Evolutionary conservation across 2,797 vertebrate genomes (phyloP), one percentile per base, ranked within the genome.

Genomic region (Pangasius krempfi): DNA sequence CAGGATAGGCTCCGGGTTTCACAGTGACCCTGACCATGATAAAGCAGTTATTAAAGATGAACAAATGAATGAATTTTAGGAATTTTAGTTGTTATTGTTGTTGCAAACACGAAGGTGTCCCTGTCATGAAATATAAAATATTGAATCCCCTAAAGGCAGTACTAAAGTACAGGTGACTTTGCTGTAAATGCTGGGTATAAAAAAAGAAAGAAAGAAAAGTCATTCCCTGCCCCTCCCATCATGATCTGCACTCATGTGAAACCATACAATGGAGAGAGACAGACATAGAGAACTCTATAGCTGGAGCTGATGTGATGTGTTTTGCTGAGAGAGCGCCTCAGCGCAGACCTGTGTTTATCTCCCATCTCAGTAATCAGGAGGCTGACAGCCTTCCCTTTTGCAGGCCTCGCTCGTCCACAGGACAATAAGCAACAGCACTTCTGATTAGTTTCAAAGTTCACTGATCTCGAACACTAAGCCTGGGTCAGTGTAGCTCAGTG

Each of bases 401-500:
- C 93, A 58, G 88, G 93, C 94, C 92, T 94, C 92, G 92, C 93
- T 96, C 91, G 91, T 96, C 95, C 95, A 94, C 94, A 93, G 96
- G 96, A 96, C 96, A 96, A 96, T 96, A 96, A 96, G 96, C 94
- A 96, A 95, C 95, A 95, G 93, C 94, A 95, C 95, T 94, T 96
- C 96, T 96, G 95, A 96, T 96, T 96, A 96, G 96, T 96, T 96
- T 96, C 95, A 96, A 95, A 96, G 96, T 96, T 96, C 96, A 96
- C 94, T 96, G 95, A 94, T 96, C 96, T 96, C 92, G 96, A 97
- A 96, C 96, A 94, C 93, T 87, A 90, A 94, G 94, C 95, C 93
- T 93, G 92, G 89, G 94, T 95, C 96, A 94, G 94, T 94, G 95
- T 95, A 95, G 94, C 92, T 81, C 92, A 88, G 93, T 95, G 94